Percentiles rank a stretch among this genome's conserved stretches.
Evolutionary conservation across 2,113 vertebrate genomes (phyloP).

Genomic region (Gavialis gangeticus): DNA sequence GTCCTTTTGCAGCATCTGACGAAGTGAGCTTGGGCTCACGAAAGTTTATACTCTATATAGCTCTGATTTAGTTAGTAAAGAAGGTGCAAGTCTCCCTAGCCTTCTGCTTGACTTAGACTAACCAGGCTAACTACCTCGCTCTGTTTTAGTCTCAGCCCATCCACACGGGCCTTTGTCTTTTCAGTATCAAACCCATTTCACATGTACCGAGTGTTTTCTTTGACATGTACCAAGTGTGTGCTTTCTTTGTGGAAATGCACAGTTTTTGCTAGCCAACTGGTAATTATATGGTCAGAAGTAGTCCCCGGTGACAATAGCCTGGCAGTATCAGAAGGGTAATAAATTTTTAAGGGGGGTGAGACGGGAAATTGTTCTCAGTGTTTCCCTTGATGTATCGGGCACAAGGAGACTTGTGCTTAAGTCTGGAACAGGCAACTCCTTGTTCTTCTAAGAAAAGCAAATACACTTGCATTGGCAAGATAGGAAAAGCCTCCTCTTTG

Average conservation of each 20-base stretch:
- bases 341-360: neutral
- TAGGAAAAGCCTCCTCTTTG: neutral
- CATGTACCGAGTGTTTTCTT: neutral
- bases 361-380: neutral
- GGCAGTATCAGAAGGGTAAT: neutral
- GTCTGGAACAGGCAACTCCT: neutral
- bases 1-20: no score
- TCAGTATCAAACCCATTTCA: neutral
- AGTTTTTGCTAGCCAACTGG: neutral
- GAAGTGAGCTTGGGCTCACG: no score
- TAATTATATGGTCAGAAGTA: neutral
- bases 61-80: no score
- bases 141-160: no score
- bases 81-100: no score
- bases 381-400: neutral
- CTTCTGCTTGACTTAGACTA: no score
- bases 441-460: neutral
- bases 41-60: no score
- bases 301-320: neutral
- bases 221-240: neutral
- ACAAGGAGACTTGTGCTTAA: neutral
- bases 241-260: neutral
- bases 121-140: no score
- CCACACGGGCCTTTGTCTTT: neutral
- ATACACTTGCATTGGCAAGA: neutral